Evolutionary conservation across 2,113 vertebrate genomes (phyloP), one percentile per base, ranked within the genome.

Genomic region (Rutilus rutilus): DNA sequence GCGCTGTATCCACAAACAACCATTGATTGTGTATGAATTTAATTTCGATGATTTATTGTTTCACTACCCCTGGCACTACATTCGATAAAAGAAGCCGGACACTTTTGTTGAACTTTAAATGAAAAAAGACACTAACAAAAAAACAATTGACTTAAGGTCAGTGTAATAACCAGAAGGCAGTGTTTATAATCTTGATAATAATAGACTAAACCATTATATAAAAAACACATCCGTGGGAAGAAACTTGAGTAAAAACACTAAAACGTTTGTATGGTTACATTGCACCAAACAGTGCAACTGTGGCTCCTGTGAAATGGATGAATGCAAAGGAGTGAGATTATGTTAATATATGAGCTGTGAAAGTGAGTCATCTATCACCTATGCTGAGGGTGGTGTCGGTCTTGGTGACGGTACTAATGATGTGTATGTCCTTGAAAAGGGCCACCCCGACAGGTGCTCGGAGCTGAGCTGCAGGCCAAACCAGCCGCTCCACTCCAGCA

Each of bases 351-450:
- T 65, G 78, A 64, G 78, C 59, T 19, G 39, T 82, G 64, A 82
- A 82, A 69, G 80, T 19, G 64, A 82, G 64, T n/a, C 52, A 30
- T 36, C 36, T 42, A 92, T 90, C 91, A 95, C 95, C 86, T 91
- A 92, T 86, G 33, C 92, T 80, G 23, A 95, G 94, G 86, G 88
- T n/a, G 89, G 78, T 73, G 86, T 97, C 96, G 5, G 87, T 93
- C 93, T 96, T 96, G 87, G 95, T 90, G 10, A 97, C 93, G 8
- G 94, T 96, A 92, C 96, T 97, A 91, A 95, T 91, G 52, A 97
- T 96, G 88, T 91, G 96, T 89, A 97, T 92, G 88, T 98, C 97
- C 12, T 97, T 97, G 89, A 99, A 96, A 74, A 97, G 96, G 27
- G 90, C 90, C 84, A 99, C 96, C 42, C 98, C 98, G 79, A 89